Conservation (phyloP, 2,888 invertebrate genomes). For the Steromphala cineraria region DNA sequence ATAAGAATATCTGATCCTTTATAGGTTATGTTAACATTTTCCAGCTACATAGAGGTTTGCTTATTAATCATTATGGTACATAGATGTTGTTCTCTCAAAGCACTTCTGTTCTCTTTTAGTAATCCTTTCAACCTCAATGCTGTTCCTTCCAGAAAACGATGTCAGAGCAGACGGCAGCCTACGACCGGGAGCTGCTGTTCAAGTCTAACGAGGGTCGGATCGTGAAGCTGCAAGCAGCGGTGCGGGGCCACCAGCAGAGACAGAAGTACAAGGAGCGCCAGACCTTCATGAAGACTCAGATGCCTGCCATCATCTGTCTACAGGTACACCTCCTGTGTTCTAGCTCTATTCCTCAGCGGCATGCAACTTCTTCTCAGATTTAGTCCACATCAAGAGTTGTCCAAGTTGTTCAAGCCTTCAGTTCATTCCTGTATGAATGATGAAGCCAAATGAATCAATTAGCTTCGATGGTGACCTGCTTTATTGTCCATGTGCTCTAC, state of each 20-base stretch:
- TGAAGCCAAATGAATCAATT: too few relatives aligned
- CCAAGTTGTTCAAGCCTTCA: too few relatives aligned
- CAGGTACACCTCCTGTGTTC: constrained; percentile 65
- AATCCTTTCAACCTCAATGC: neutral
- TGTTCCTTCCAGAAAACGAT: constrained; percentile 60
- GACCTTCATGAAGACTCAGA: constrained; percentile 62
- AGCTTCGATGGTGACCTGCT: too few relatives aligned
- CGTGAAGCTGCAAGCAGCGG: constrained; percentile 80
- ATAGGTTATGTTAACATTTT: too few relatives aligned
- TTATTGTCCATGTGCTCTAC: too few relatives aligned
- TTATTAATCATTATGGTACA: too few relatives aligned
- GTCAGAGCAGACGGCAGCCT: constrained; percentile 67
- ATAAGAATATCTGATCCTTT: too few relatives aligned
- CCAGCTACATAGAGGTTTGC: too few relatives aligned
- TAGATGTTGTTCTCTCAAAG: too few relatives aligned
- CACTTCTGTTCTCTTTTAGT: neutral
- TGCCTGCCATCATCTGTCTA: constrained; percentile 70
- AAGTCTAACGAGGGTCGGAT: constrained; percentile 75
- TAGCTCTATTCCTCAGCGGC: neutral
- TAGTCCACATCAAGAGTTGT: too few relatives aligned
- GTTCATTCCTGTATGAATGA: too few relatives aligned
- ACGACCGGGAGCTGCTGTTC: constrained; percentile 70
- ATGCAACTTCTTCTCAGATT: neutral
- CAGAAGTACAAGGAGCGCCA: constrained; percentile 74
- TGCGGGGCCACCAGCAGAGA: constrained; percentile 80